Percentiles rank a stretch among this genome's conserved stretches.
Conservation (phyloP, 2,113 vertebrate species). For the Apistogramma diplotaenia region DNA sequence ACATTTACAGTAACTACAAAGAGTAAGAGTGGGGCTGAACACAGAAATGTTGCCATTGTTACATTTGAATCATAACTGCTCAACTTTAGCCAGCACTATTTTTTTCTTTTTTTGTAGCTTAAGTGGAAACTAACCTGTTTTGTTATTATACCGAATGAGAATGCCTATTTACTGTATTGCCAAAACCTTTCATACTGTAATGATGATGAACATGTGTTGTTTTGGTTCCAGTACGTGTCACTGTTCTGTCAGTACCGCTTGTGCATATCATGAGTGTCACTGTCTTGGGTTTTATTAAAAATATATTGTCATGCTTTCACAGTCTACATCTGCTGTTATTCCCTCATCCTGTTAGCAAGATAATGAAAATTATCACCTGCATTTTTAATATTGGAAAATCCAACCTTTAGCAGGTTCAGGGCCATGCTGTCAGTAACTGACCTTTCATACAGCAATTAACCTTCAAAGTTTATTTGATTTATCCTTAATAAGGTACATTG, state of each 20-base stretch:
- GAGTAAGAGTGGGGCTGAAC: not conserved
- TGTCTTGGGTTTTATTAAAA: constrained; percentile 70
- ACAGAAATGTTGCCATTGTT: constrained; percentile 30
- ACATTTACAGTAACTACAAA: not conserved
- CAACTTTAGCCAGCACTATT: constrained; percentile 25
- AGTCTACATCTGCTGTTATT: not conserved
- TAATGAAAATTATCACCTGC: not conserved
- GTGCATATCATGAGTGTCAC: constrained; percentile 49
- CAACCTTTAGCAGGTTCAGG: not conserved
- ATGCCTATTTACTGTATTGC: constrained; percentile 59
- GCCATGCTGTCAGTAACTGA: not conserved
- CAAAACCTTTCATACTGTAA: constrained; percentile 63
- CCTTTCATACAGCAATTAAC: not conserved
- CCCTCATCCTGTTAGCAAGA: not conserved
- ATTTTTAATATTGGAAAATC: not conserved
- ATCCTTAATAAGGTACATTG: not conserved
- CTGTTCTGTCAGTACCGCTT: constrained; percentile 55
- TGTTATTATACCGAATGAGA: constrained; percentile 41
- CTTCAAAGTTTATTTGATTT: not conserved
- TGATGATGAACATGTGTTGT: constrained; percentile 25
- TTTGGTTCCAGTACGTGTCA: constrained; percentile 33
- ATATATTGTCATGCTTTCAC: constrained; percentile 48
- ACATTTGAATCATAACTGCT: constrained; percentile 27
- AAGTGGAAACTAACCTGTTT: constrained; percentile 56
- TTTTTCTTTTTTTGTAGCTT: constrained; percentile 30